These are phyloP conservation scores for Intellagama lesueurii DNA, from an alignment of 2,797 vertebrate genomes.

Conservation along the genomic window DNA sequence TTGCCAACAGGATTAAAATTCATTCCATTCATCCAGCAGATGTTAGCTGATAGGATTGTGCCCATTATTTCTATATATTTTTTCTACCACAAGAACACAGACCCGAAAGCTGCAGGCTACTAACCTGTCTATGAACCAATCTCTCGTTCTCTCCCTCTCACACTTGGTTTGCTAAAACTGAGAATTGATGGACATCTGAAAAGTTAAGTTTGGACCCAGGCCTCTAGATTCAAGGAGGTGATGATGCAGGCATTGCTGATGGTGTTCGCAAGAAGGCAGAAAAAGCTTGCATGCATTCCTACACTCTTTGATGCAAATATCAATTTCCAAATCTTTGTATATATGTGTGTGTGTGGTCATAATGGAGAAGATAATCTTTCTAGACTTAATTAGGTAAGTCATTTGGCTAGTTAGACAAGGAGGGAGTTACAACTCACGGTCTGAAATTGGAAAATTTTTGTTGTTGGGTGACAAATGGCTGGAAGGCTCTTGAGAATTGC, in stretches of 20 bases:
- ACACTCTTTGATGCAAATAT: neutral
- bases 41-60: neutral
- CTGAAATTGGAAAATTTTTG: too few relatives aligned
- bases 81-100: neutral
- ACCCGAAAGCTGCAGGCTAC: too few relatives aligned
- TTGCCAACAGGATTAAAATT: neutral
- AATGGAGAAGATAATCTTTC: neutral
- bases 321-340: neutral
- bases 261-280: neutral
- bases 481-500: too few relatives aligned
- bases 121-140: too few relatives aligned
- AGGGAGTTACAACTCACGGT: too few relatives aligned
- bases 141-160: too few relatives aligned
- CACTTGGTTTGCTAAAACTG: too few relatives aligned
- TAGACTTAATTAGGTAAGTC: neutral
- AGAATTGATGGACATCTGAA: too few relatives aligned
- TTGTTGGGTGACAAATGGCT: too few relatives aligned
- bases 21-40: neutral
- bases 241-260: neutral
- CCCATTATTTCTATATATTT: neutral
- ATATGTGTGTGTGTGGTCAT: neutral
- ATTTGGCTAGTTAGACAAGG: neutral
- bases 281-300: neutral
- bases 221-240: neutral
- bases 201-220: neutral